Percentiles rank a stretch among this genome's conserved stretches.
Conservation (phyloP, 2,888 invertebrate genomes). For the Coleophora deauratella region DNA sequence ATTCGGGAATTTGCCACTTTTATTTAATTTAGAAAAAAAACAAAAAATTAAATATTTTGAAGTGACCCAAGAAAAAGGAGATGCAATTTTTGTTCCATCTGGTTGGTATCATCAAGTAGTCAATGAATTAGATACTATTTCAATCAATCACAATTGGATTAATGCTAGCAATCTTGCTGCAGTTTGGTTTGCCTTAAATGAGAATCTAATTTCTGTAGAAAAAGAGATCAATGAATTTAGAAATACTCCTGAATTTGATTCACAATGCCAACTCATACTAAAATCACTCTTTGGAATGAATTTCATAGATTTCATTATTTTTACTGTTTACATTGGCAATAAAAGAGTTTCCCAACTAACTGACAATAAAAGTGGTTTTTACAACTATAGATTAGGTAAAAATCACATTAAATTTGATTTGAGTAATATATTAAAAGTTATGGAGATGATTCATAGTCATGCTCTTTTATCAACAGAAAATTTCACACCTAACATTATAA, state of each 20-base stretch:
- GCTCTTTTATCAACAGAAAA: constrained; percentile 27
- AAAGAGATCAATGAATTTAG: constrained; percentile 86
- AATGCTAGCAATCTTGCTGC: constrained; percentile 89
- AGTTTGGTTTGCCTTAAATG: constrained; percentile 81
- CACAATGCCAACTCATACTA: constrained; percentile 88
- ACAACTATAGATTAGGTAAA: constrained; percentile 47
- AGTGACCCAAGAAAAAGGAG: constrained; percentile 87
- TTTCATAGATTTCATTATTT: constrained; percentile 78
- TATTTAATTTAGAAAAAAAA: constrained; percentile 33
- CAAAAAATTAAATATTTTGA: constrained; percentile 66
- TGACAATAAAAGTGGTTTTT: constrained; percentile 39
- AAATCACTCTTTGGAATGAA: constrained; percentile 86
- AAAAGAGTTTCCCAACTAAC: constrained; percentile 70
- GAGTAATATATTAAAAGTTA: constrained; percentile 38
- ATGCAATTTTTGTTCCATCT: constrained; percentile 96
- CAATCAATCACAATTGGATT: constrained; percentile 98
- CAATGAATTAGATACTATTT: constrained; percentile 94
- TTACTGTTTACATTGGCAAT: constrained; percentile 77
- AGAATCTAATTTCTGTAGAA: constrained; percentile 79
- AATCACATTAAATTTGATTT: constrained; percentile 58
- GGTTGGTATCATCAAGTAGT: constrained; percentile 98
- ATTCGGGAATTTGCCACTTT: constrained; percentile 78
- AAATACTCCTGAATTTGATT: constrained; percentile 78
- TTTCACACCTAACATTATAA: constrained; percentile 17
- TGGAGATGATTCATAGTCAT: constrained; percentile 33